A percentile compares a stretch with the other conserved stretches of the same genome.
phyloP scores from a whole-genome alignment of 2,797 vertebrate genomes.

The Chaetodon trifasciatus region DNA sequence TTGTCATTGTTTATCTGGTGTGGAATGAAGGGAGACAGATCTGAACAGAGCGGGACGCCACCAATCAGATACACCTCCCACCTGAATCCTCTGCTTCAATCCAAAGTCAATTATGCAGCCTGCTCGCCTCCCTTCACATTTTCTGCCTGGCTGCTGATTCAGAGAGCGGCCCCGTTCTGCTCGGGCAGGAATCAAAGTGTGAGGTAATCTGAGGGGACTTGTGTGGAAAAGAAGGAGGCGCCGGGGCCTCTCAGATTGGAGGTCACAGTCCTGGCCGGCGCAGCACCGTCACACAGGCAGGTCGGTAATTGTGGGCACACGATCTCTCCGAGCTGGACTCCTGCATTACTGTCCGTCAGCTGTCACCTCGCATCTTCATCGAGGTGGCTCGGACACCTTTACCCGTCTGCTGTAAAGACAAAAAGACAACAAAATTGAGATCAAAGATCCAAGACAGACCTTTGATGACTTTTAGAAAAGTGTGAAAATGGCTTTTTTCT shows the following conservation, averaged over 20 bases:
- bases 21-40: constrained; percentile 53
- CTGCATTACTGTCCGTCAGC: no score
- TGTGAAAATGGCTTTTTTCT: constrained; percentile 33
- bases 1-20: constrained; percentile 57
- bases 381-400: constrained; percentile 6
- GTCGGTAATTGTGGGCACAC: constrained; percentile 71
- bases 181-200: constrained; percentile 57
- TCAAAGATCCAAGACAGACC: constrained; percentile 34
- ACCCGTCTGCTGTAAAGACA: constrained; percentile 8
- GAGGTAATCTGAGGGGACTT: constrained; percentile 69
- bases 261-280: constrained; percentile 42
- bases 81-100: constrained; percentile 53
- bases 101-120: constrained; percentile 69
- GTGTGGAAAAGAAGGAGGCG: constrained; percentile 37
- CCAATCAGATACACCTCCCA: constrained; percentile 66
- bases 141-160: constrained; percentile 72
- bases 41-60: constrained; percentile 46
- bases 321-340: constrained; percentile 10
- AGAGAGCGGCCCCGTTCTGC: constrained; percentile 47
- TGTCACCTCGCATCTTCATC: constrained; percentile 58
- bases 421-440: constrained; percentile 41
- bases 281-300: constrained; percentile 53
- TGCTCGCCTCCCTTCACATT: constrained; percentile 57
- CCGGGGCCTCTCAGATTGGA: constrained; percentile 49
- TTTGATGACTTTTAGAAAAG: constrained; percentile 45